Evolutionary conservation across 2,888 invertebrate genomes (phyloP).

Genomic region (Selenia dentaria): DNA sequence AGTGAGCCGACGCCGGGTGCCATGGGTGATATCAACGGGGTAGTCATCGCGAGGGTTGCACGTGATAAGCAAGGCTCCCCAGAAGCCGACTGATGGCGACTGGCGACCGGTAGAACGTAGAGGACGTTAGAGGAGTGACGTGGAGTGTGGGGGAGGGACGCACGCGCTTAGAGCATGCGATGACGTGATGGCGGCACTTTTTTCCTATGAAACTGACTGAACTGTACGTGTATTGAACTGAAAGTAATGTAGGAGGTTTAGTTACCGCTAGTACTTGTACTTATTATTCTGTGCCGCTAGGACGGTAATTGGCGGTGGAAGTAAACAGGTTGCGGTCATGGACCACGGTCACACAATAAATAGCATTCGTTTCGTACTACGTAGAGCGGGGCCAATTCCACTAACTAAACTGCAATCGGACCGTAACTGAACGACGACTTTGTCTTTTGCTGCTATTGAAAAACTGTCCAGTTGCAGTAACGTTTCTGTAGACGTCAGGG

Average conservation of each 20-base stretch:
- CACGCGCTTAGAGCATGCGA: constrained; percentile 63
- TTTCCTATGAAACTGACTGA: too few species aligned
- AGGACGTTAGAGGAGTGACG: constrained; percentile 44
- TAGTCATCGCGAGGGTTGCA: constrained; percentile 63
- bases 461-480: too few species aligned
- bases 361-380: too few species aligned
- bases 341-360: background rate
- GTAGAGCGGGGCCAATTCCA: too few species aligned
- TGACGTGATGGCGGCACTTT: constrained; percentile 53
- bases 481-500: too few species aligned
- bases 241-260: background rate
- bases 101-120: constrained; percentile 41
- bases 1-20: constrained; percentile 51
- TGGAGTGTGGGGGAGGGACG: constrained; percentile 35
- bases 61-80: constrained; percentile 29
- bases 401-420: too few species aligned
- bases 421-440: too few species aligned
- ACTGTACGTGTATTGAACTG: constrained; percentile 18
- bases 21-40: constrained; percentile 33
- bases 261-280: background rate
- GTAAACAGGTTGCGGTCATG: background rate
- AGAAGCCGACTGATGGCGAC: constrained; percentile 23
- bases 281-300: too few species aligned
- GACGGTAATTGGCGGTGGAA: background rate
- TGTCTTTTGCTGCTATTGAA: too few species aligned